Percentiles rank a stretch among this genome's conserved stretches.
phyloP scores from a whole-genome alignment of 2,888 invertebrate species.

The Linnaemya tessellans region DNA sequence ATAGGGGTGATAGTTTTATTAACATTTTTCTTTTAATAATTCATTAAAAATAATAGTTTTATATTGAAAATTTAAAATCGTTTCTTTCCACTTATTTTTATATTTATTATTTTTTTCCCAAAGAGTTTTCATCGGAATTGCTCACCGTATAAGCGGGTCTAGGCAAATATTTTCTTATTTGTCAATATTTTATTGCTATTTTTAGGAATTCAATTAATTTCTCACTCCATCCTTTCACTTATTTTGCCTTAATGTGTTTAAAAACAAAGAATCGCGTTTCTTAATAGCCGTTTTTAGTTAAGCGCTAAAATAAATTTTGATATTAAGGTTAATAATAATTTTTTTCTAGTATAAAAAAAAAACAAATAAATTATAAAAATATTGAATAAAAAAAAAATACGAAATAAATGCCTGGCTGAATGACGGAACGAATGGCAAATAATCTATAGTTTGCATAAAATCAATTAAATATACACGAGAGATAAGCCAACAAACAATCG shows the following conservation, averaged over 20 bases:
- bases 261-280: background rate
- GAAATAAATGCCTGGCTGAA: slow-evolving; percentile 8
- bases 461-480: slow-evolving; percentile 12
- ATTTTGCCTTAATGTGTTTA: background rate
- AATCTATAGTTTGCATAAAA: slow-evolving; percentile 62
- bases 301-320: background rate
- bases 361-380: background rate
- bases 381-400: slow-evolving; percentile 23
- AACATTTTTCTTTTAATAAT: too few species aligned
- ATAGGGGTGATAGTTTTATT: too few species aligned
- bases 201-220: background rate
- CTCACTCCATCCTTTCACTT: background rate
- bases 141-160: too few species aligned
- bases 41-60: too few species aligned
- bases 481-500: background rate
- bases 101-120: too few species aligned
- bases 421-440: slow-evolving; percentile 36
- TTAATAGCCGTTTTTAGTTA: background rate
- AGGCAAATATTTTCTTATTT: too few species aligned
- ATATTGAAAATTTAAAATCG: too few species aligned
- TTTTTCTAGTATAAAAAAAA: background rate
- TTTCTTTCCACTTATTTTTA: too few species aligned
- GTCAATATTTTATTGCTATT: too few species aligned
- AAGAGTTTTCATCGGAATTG: too few species aligned
- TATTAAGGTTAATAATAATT: background rate